Evolutionary conservation across 2,888 invertebrate species (phyloP).

Genomic region (Tricholauxania praeusta): DNA sequence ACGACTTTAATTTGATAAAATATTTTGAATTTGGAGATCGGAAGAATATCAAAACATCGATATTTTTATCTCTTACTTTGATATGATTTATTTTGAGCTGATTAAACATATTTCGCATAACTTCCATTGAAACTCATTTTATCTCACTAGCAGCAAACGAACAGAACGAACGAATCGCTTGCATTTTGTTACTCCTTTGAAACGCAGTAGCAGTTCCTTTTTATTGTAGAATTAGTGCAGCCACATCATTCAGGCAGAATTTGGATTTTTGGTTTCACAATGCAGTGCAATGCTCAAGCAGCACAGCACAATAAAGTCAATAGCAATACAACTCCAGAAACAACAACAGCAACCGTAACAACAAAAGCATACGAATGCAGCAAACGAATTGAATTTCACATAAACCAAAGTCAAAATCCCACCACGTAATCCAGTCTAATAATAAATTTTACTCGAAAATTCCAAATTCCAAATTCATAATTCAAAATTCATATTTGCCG

Average conservation of each 20-base stretch:
- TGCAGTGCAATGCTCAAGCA: neutral
- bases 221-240: slow-evolving; percentile 3
- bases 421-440: slow-evolving; percentile 60
- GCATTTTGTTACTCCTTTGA: slow-evolving; percentile 51
- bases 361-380: neutral
- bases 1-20: too few species aligned
- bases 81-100: too few species aligned
- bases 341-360: slow-evolving; percentile 1
- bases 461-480: slow-evolving; percentile 43
- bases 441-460: slow-evolving; percentile 58
- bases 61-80: too few species aligned
- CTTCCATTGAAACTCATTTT: slow-evolving; percentile 35
- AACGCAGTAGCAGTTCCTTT: neutral
- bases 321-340: neutral
- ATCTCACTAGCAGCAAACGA: slow-evolving; percentile 1
- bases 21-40: too few species aligned
- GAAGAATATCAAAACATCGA: too few species aligned
- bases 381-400: slow-evolving; percentile 20
- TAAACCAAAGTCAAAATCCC: slow-evolving; percentile 36
- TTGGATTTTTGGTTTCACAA: too few species aligned
- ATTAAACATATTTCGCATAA: slow-evolving; percentile 32
- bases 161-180: slow-evolving; percentile 44
- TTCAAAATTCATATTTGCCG: slow-evolving; percentile 44
- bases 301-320: neutral
- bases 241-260: neutral